Percentiles rank a stretch among this genome's conserved stretches.
phyloP scores from a whole-genome alignment of 2,888 invertebrate species.

The Protodeltote pygarga region DNA sequence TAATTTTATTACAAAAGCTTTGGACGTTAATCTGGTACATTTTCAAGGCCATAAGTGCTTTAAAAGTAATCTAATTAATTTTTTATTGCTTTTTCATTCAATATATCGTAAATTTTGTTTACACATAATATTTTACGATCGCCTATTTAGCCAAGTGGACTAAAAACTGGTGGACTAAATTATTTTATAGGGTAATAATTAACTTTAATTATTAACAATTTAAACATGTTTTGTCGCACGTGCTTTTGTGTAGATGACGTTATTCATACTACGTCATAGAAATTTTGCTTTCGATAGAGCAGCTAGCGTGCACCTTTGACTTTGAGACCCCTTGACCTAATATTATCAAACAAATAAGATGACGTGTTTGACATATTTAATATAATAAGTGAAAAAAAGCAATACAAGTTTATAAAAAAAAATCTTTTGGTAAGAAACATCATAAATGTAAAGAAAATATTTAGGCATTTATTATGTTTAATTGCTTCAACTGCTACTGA shows the following conservation, averaged over 20 bases:
- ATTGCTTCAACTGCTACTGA: conserved; percentile 22
- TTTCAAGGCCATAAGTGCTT: conserved; percentile 19
- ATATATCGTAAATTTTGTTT: conserved; percentile 40
- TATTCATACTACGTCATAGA: too few relatives aligned
- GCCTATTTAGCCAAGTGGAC: conserved; percentile 27
- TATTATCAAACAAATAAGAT: too few relatives aligned
- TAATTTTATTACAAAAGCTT: conserved; percentile 13
- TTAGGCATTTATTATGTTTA: background rate
- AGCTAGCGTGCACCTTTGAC: too few relatives aligned
- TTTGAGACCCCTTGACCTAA: too few relatives aligned
- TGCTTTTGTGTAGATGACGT: conserved; percentile 5
- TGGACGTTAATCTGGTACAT: too few relatives aligned
- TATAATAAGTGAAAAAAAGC: too few relatives aligned
- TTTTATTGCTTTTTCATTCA: conserved; percentile 42
- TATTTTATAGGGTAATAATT: conserved; percentile 32
- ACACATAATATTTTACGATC: conserved; percentile 38
- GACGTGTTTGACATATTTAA: too few relatives aligned
- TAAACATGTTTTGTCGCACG: conserved; percentile 7
- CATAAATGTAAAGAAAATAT: background rate
- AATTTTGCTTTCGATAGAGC: too few relatives aligned
- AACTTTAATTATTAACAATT: conserved; percentile 40
- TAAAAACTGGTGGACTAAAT: too few relatives aligned
- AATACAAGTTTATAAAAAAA: too few relatives aligned
- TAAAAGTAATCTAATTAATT: conserved; percentile 21
- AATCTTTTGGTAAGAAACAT: too few relatives aligned